phyloP scores from a whole-genome alignment of 30 jellyfish, hydroid and myxozoan genomes.

The Pelagia noctiluca region DNA sequence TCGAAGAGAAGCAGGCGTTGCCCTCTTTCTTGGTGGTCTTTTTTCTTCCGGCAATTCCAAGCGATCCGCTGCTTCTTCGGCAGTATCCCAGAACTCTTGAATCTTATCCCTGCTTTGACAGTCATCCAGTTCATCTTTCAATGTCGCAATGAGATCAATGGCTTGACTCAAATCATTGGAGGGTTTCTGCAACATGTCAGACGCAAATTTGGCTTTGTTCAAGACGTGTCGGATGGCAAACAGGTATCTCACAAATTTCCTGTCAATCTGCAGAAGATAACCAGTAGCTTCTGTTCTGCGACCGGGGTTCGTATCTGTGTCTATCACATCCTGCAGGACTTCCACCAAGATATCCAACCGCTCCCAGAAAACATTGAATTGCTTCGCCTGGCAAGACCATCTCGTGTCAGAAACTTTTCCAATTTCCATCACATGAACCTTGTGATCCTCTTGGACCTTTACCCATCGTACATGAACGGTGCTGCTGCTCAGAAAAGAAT shows the following conservation, averaged over 20 bases:
- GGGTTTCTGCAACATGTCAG: conserved; percentile 37
- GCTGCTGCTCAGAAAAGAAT: conserved; percentile 50
- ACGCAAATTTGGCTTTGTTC: conserved; percentile 26
- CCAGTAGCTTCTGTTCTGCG: conserved; percentile 44
- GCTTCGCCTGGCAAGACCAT: conserved; percentile 78
- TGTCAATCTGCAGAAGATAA: conserved; percentile 20
- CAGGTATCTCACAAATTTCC: conserved; percentile 45
- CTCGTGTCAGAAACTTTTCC: conserved; percentile 62
- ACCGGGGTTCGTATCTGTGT: conserved; percentile 16
- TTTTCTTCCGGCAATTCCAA: conserved; percentile 13
- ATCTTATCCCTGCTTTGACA: conserved; percentile 19
- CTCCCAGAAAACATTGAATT: conserved; percentile 41
- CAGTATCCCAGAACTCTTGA: conserved; percentile 20
- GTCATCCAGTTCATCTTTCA: conserved; percentile 14
- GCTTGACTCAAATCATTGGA: conserved; percentile 26
- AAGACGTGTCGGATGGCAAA: conserved; percentile 35
- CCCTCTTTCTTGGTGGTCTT: conserved; percentile 27
- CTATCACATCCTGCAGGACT: conserved; percentile 43
- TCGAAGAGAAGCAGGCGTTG: conserved; percentile 22
- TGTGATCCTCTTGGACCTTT: conserved; percentile 16
- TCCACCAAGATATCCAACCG: conserved; percentile 35
- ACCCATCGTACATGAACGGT: conserved; percentile 46
- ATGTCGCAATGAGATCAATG: conserved; percentile 7
- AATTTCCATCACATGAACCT: conserved; percentile 36
- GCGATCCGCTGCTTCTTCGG: conserved; percentile 28